These are phyloP conservation scores for Otus scops DNA, from an alignment of 2,797 vertebrate genomes.

Conservation along the genomic window DNA sequence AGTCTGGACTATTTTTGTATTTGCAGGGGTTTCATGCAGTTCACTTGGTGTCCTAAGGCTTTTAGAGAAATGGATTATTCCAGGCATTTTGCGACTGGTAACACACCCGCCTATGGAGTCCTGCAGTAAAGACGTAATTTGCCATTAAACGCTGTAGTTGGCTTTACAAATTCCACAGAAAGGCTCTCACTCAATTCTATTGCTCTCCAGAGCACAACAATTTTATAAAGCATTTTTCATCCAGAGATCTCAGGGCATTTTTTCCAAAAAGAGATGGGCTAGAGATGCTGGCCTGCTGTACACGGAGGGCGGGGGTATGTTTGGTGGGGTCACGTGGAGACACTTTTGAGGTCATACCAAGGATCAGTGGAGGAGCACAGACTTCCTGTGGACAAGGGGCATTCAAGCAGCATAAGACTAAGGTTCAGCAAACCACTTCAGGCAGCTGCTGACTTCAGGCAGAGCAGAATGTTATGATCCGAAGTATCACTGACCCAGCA, in stretches of 20 bases:
- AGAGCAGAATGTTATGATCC: not conserved
- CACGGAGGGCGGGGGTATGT: rapidly evolving
- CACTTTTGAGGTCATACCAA: not conserved
- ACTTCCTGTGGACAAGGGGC: not conserved
- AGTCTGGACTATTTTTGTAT: not conserved
- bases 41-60: not conserved
- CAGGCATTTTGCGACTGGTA: not conserved
- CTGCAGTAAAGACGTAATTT: not conserved
- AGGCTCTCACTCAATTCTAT: not conserved
- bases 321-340: not conserved
- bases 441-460: not conserved
- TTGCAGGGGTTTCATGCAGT: not conserved
- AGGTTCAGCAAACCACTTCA: not conserved
- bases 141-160: not conserved
- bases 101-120: not conserved
- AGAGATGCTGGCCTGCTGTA: not conserved
- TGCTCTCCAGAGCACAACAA: not conserved
- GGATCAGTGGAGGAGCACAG: not conserved
- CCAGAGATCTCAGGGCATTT: not conserved
- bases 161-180: not conserved
- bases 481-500: not conserved
- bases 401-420: not conserved
- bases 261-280: not conserved
- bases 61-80: not conserved
- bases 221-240: not conserved